Base-by-base conservation (phyloP, 2,888 invertebrate species). In the Drosophila mimetica region DNA sequence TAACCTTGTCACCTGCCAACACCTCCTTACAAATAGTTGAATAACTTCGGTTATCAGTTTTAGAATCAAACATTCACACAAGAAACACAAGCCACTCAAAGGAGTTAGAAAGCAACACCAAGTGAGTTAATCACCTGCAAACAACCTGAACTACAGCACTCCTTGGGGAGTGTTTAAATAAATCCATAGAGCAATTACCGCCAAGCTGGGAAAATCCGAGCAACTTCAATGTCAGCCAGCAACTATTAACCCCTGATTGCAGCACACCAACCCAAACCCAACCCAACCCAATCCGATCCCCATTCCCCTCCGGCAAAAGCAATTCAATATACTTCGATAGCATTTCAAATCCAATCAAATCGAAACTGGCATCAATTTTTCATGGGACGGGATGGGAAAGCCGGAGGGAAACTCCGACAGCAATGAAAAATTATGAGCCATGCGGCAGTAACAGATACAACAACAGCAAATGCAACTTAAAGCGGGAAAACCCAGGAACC, bases 361-460 rank as follows among this genome's bases (percentile, higher is more conserved):
- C 63, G 70, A 74, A 71, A 51, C 63, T 36, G 60, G 61, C 63
- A 85, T 76, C 74, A 76, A 76, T 81, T 76, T 80, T 74, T 76
- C 67, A 79, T 79, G 60, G 51, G 9, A 34, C n/a, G 28, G 13
- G 18, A 42, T 25, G 11, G 14, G 28, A 6, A 18, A 36, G 20
- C 20, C 16, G 22, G 39, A 14, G 34, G 63, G 46, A 59, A 76
- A 74, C 67, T 52, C 69, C 60, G 76, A 76, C 50, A 46, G 64
- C 79, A 76, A 80, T 80, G 86, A 80, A 80, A 80, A 85, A 86
- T 85, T 77, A 80, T 80, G 86, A 86, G 75, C 72, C 83, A 85
- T 85, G 77, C 69, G 86, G 85, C 77, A 78, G 69, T 66, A 65
- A 54, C 47, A 44, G 42, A 44, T 44, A 44, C 42, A 44, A 44